Percentiles rank a stretch among this genome's conserved stretches.
phyloP scores from a whole-genome alignment of 2,888 invertebrate genomes.

The Itoplectis maculator region DNA sequence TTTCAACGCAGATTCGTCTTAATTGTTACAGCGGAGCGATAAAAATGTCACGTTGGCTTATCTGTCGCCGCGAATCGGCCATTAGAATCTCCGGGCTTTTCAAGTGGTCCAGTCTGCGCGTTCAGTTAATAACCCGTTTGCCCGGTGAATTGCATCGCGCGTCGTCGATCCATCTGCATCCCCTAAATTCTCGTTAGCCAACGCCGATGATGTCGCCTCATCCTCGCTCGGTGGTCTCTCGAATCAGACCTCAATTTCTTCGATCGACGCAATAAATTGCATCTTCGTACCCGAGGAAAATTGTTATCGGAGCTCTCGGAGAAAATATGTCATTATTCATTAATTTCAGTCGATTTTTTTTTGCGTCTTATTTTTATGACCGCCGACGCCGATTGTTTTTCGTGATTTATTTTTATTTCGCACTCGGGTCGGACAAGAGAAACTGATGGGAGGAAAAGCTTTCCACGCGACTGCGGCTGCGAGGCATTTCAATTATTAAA shows the following conservation, averaged over 20 bases:
- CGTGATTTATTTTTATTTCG: background rate
- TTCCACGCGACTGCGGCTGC: background rate
- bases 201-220: no score
- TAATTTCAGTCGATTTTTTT: no score
- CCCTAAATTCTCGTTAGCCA: background rate
- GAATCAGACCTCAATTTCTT: background rate
- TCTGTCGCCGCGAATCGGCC: background rate
- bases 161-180: conserved; percentile 18
- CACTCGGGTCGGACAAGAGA: background rate
- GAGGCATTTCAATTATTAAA: conserved; percentile 33
- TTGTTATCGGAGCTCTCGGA: no score
- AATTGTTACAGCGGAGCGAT: conserved; percentile 29
- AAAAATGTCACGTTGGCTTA: conserved; percentile 38
- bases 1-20: conserved; percentile 16
- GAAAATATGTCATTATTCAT: no score
- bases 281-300: no score
- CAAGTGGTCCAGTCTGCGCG: background rate
- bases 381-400: no score
- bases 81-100: background rate
- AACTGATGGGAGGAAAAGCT: conserved; percentile 5
- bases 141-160: conserved; percentile 4
- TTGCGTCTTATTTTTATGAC: no score
- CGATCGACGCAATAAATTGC: no score
- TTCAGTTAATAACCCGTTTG: background rate
- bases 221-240: no score